Evolutionary conservation across 2,888 invertebrate genomes (phyloP).

Genomic region (Mythimna lalbum): DNA sequence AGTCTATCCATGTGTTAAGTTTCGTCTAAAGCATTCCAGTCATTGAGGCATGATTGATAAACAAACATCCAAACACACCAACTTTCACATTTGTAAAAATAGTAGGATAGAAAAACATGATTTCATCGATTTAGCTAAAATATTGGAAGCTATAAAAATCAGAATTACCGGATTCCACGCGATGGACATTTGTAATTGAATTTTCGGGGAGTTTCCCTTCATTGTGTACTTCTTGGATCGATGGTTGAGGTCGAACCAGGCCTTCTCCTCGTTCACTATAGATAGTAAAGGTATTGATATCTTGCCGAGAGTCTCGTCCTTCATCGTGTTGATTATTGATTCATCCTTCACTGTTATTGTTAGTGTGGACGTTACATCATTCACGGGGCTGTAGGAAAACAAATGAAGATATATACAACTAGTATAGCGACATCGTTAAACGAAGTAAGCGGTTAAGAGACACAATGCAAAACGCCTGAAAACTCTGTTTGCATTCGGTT

Average conservation of each 20-base stretch:
- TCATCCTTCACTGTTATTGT: conserved; percentile 84
- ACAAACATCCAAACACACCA: not conserved
- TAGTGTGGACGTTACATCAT: conserved; percentile 84
- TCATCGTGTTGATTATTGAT: conserved; percentile 74
- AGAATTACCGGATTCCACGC: conserved; percentile 86
- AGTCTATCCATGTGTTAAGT: not conserved
- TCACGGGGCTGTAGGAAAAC: conserved; percentile 76
- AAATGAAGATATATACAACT: not conserved
- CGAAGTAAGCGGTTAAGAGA: too few relatives aligned
- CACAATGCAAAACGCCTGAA: too few relatives aligned
- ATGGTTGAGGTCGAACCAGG: conserved; percentile 85
- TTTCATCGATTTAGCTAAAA: conserved; percentile 20
- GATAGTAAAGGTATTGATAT: conserved; percentile 84
- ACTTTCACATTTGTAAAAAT: not conserved
- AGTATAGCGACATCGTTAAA: too few relatives aligned
- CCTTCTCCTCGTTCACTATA: conserved; percentile 82
- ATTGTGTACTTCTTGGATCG: conserved; percentile 79
- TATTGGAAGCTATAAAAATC: conserved; percentile 27
- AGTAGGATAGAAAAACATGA: conserved; percentile 4
- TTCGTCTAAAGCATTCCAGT: not conserved
- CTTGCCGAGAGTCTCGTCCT: conserved; percentile 81
- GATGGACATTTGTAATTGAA: conserved; percentile 84
- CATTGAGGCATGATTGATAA: not conserved
- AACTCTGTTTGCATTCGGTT: too few relatives aligned
- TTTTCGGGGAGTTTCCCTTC: conserved; percentile 82